Conservation (phyloP, 2,113 vertebrate species). For the Lophotis ruficrista region DNA sequence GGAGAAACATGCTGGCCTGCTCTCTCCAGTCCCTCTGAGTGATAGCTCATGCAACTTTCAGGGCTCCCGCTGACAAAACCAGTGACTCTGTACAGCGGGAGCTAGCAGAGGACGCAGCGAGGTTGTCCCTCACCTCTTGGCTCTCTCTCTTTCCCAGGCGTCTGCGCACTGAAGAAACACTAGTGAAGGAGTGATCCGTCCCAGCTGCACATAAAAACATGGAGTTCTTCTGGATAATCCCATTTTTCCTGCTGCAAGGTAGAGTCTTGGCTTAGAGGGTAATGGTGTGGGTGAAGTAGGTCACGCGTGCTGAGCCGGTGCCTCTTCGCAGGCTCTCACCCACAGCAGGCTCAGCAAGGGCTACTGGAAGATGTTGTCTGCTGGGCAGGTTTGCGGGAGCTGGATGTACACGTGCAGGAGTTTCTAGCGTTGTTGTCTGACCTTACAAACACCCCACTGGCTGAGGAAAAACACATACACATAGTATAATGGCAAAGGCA, state of each 20-base stretch:
- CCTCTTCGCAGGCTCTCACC: neutral
- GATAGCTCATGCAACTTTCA: neutral
- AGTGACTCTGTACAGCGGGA: neutral
- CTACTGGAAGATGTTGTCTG: neutral
- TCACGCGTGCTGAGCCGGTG: neutral
- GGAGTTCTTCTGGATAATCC: conserved; percentile 45
- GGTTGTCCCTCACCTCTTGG: neutral
- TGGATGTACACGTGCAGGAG: neutral
- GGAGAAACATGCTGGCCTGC: neutral
- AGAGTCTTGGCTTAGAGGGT: neutral
- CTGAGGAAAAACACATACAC: neutral
- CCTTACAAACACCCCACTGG: fast-evolving
- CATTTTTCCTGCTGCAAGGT: conserved; percentile 60
- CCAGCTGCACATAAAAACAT: neutral
- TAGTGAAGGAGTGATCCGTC: neutral
- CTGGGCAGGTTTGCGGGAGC: neutral
- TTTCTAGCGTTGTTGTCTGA: neutral
- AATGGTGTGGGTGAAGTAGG: neutral
- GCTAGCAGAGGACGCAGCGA: fast-evolving
- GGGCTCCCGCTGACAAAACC: neutral
- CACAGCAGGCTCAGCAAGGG: neutral
- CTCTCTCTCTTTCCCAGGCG: neutral
- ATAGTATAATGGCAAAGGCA: neutral
- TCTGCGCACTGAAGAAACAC: neutral
- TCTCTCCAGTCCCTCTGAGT: neutral